Conservation (phyloP, 2,113 vertebrate genomes). For the Myotis yumanensis region DNA sequence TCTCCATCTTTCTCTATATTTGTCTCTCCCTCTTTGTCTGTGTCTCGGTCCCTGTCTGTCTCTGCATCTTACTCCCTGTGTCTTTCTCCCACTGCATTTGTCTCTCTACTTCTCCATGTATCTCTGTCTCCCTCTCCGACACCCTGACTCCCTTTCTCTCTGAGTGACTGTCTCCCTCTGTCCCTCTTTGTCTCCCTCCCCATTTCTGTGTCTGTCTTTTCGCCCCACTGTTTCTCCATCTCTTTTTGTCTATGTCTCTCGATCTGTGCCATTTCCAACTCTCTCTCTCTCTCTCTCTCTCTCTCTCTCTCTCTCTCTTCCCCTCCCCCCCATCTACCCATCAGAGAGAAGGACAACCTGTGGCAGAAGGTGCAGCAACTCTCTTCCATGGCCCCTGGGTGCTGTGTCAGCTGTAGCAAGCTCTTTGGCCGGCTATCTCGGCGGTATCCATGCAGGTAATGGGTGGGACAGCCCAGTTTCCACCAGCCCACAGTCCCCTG, state of each 20-base stretch:
- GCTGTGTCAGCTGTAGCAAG: slow-evolving; percentile 79
- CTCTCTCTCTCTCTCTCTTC: background rate
- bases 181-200: background rate
- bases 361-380: slow-evolving; percentile 84
- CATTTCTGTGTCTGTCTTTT: background rate
- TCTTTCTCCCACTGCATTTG: background rate
- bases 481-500: background rate
- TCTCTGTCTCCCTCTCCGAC: background rate
- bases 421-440: slow-evolving; percentile 82
- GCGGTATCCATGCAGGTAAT: slow-evolving; percentile 83
- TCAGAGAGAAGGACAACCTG: slow-evolving; percentile 84
- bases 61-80: background rate
- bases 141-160: background rate
- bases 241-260: background rate
- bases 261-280: background rate
- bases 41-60: background rate
- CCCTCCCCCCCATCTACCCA: background rate
- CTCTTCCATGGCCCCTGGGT: background rate
- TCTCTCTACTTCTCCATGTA: background rate
- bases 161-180: background rate
- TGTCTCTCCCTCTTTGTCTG: background rate
- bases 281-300: background rate
- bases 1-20: background rate
- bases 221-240: background rate
- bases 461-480: background rate